Base-by-base conservation (phyloP, 2,113 vertebrate species). In the Nibea albiflora region DNA sequence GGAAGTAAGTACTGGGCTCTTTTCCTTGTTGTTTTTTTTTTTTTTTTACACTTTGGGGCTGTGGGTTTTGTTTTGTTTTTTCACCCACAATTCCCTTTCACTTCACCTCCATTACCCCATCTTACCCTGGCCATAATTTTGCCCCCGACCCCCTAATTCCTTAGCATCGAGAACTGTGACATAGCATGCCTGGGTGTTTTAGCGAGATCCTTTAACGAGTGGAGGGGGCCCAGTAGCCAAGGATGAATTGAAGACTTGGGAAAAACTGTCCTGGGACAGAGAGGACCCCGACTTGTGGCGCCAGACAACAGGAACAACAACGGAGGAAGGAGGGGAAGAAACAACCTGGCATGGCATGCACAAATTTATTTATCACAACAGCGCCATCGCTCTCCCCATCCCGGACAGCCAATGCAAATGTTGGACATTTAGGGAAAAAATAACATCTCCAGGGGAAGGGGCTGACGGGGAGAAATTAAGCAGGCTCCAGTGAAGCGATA, bases 401-500 rank as follows among this genome's bases (percentile, higher is more conserved):
- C 92, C 91, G 94, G 94, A 95, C 95, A 96, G 93, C 96, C 95
- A 96, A 95, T 96, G 96, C 95, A 96, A 96, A 97, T 96, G 96
- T 97, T 96, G 96, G 96, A 97, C 96, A 96, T 97, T 97, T 97
- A 97, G 96, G 96, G 95, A 91, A 95, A 96, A 96, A 96, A 97
- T 96, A 98, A 97, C 96, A 95, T 98, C 97, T 97, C 96, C 95
- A 94, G 96, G 97, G 97, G 96, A 96, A 96, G 95, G 95, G 96
- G 96, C 96, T 97, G 97, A 97, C 96, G 95, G 96, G 96, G 96
- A 96, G 97, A 97, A 99, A 99, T 98, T 97, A 99, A 98, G 96
- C 97, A 96, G 97, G 97, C 97, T 99, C 97, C 97, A 98, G 96
- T 96, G 97, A 98, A 99, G 97, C 96, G 95, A 97, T 98, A 97